phyloP scores from a whole-genome alignment of 1,140 invertebrate genomes.

The Drosophila ogumai region DNA sequence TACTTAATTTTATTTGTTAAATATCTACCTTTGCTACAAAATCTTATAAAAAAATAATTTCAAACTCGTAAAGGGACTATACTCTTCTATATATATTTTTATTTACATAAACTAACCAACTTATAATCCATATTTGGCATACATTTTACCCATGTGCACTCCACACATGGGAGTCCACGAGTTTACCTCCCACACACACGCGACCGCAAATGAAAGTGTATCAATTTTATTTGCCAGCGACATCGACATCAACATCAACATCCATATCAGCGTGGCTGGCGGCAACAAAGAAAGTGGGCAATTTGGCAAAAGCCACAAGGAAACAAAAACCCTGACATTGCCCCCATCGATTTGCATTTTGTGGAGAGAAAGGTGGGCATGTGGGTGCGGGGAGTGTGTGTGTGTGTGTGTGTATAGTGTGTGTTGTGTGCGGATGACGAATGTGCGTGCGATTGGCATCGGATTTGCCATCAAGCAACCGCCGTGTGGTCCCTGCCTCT shows the following conservation, averaged over 20 bases:
- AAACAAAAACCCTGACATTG: slow-evolving; percentile 61
- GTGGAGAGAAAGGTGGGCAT: slow-evolving; percentile 13
- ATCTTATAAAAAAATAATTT: too few relatives aligned
- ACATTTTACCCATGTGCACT: slow-evolving; percentile 12
- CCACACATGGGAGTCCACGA: not conserved
- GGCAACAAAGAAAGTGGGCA: slow-evolving; percentile 64
- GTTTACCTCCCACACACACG: slow-evolving; percentile 18
- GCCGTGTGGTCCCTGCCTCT: slow-evolving; percentile 25
- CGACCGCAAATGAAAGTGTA: slow-evolving; percentile 53
- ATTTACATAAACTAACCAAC: not conserved
- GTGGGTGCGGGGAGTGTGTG: not conserved
- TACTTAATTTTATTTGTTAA: too few relatives aligned
- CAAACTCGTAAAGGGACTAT: too few relatives aligned
- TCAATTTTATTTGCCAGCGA: slow-evolving; percentile 55
- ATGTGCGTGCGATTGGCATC: slow-evolving; percentile 70
- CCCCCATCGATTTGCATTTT: slow-evolving; percentile 73
- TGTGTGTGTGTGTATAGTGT: not conserved
- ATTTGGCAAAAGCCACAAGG: slow-evolving; percentile 75
- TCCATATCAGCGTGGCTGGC: slow-evolving; percentile 26
- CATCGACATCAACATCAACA: slow-evolving; percentile 29
- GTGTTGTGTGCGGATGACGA: slow-evolving; percentile 54
- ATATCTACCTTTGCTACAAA: too few relatives aligned
- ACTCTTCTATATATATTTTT: not conserved
- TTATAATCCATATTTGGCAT: not conserved
- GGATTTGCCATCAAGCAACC: slow-evolving; percentile 63